phyloP scores from a whole-genome alignment of 2,797 vertebrate genomes.

The Rallus crepitans region DNA sequence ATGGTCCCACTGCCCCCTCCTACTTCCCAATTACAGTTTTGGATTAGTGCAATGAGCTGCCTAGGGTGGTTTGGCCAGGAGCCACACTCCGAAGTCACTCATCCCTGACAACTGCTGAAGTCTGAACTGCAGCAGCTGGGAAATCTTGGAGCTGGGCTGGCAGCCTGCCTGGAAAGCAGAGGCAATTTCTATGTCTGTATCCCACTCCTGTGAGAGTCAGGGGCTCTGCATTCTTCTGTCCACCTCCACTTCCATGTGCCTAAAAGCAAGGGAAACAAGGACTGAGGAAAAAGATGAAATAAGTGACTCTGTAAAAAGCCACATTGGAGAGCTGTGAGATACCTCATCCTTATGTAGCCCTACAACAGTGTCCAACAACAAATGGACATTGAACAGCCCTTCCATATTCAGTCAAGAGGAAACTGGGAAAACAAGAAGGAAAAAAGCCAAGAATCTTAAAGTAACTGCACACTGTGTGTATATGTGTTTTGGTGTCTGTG shows the following conservation, averaged over 20 bases:
- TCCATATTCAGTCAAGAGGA: not conserved
- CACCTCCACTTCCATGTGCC: not conserved
- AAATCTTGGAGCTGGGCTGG: constrained; percentile 12
- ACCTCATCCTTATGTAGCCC: not conserved
- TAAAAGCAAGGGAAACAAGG: not conserved
- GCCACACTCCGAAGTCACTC: constrained; percentile 21
- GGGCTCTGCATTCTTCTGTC: not conserved
- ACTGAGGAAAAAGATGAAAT: not conserved
- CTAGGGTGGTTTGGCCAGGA: constrained; percentile 15
- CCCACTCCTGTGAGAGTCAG: not conserved
- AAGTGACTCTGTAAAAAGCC: not conserved
- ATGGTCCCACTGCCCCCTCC: not conserved
- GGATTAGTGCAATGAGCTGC: constrained; percentile 30
- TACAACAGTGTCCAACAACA: not conserved
- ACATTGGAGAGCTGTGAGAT: not conserved
- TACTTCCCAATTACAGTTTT: constrained; percentile 7
- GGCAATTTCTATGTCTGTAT: not conserved
- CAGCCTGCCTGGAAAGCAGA: not conserved
- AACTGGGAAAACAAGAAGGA: not conserved
- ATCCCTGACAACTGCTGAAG: constrained; percentile 26
- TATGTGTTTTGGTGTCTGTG: not conserved
- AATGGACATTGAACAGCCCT: not conserved
- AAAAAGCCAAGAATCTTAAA: not conserved
- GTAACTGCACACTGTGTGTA: not conserved
- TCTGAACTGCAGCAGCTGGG: constrained; percentile 17